A percentile compares a stretch with the other conserved stretches of the same genome.
phyloP scores from a whole-genome alignment of 2,113 vertebrate genomes.

The Galemys pyrenaicus region DNA sequence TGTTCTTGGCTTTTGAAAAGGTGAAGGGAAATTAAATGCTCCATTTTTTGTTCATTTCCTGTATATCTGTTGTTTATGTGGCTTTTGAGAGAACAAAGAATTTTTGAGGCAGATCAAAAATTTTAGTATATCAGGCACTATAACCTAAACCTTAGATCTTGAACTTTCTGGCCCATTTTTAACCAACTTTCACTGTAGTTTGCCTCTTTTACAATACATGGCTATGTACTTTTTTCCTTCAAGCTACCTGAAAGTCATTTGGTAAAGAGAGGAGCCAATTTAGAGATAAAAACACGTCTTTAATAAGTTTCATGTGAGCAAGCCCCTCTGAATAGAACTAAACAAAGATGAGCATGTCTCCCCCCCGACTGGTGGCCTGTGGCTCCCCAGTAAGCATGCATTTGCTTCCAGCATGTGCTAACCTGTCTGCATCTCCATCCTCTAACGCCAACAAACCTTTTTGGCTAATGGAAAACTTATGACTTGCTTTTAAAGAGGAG shows the following conservation, averaged over 20 bases:
- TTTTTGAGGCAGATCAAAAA: background rate
- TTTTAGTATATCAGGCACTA: background rate
- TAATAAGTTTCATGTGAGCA: background rate
- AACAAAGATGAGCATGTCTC: accelerated
- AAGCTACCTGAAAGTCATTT: conserved; percentile 12
- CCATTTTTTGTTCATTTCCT: background rate
- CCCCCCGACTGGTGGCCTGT: accelerated
- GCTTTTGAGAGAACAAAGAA: background rate
- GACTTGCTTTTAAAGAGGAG: background rate
- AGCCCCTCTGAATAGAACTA: background rate
- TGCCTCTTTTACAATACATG: background rate
- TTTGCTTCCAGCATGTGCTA: background rate
- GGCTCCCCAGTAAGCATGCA: accelerated
- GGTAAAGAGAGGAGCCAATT: background rate
- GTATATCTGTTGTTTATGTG: background rate
- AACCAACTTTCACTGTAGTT: conserved; percentile 1
- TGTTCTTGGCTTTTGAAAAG: background rate
- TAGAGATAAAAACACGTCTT: background rate
- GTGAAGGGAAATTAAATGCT: background rate
- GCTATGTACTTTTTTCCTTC: background rate
- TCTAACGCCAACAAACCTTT: too few species aligned
- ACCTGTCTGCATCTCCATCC: background rate
- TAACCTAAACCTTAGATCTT: background rate
- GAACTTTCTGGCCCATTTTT: background rate
- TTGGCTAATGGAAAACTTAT: background rate